A percentile compares a stretch with the other conserved stretches of the same genome.
Evolutionary conservation across 1,140 invertebrate species (phyloP).

Genomic region (Atopsyche davidsoni): DNA sequence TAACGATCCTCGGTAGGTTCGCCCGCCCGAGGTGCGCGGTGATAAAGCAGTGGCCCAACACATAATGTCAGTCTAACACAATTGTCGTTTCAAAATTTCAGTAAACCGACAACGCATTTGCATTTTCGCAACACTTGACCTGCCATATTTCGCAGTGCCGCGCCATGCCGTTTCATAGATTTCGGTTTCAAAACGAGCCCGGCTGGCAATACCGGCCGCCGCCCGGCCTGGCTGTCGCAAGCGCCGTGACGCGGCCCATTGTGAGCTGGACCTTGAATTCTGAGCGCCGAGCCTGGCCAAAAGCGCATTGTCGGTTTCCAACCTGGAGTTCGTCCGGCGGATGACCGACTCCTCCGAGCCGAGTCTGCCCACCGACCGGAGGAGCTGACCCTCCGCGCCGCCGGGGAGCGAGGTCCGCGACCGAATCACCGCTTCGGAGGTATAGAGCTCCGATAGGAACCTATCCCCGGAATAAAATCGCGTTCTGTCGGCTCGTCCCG

Average conservation of each 20-base stretch:
- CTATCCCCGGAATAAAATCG: no score
- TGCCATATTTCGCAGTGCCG: slow-evolving; percentile 28
- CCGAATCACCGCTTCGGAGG: no score
- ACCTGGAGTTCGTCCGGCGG: not conserved
- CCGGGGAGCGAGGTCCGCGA: no score
- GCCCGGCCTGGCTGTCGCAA: slow-evolving; percentile 8
- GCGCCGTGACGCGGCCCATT: slow-evolving; percentile 17
- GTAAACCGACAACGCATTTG: slow-evolving; percentile 28
- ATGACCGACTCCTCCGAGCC: not conserved
- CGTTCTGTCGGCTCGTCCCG: no score
- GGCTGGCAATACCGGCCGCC: slow-evolving; percentile 2
- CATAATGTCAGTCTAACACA: slow-evolving; percentile 25
- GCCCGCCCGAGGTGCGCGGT: not conserved
- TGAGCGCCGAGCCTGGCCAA: not conserved
- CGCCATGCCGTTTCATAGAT: slow-evolving; percentile 25
- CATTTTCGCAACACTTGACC: slow-evolving; percentile 32
- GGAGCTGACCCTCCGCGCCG: no score
- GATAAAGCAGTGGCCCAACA: slow-evolving; percentile 15
- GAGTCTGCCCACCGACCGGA: no score
- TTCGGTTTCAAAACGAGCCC: slow-evolving; percentile 27
- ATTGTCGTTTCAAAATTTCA: slow-evolving; percentile 31
- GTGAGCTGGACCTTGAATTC: slow-evolving; percentile 8
- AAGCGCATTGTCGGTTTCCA: not conserved
- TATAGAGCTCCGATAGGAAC: no score
- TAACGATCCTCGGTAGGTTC: no score